These are phyloP conservation scores for Antennarius maculatus DNA, from an alignment of 2,797 vertebrate genomes.

Conservation along the genomic window DNA sequence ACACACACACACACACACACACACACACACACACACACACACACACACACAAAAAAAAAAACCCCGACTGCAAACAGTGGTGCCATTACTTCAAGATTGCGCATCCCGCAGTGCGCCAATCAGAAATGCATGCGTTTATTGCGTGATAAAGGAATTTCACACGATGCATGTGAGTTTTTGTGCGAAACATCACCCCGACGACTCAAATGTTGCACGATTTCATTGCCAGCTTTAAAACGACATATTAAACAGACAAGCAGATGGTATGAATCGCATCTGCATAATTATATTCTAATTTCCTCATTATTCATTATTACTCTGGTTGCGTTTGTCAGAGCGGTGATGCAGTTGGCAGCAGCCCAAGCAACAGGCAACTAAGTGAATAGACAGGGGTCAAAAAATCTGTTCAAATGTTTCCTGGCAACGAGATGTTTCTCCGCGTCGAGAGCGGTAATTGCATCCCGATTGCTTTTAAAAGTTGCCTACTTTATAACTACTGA, in stretches of 20 bases:
- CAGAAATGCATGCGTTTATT: slow-evolving; percentile 6
- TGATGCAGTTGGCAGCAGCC: slow-evolving; percentile 69
- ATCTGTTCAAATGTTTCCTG: slow-evolving; percentile 78
- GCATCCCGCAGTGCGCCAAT: neutral
- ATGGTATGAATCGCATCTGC: slow-evolving; percentile 72
- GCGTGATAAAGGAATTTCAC: slow-evolving; percentile 2
- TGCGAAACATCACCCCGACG: slow-evolving; percentile 22
- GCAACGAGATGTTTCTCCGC: slow-evolving; percentile 72
- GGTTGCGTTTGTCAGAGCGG: slow-evolving; percentile 65
- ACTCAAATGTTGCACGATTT: slow-evolving; percentile 29
- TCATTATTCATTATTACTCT: slow-evolving; percentile 69
- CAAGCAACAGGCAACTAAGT: slow-evolving; percentile 72
- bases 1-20: slow-evolving; percentile 34
- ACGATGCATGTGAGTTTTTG: slow-evolving; percentile 22
- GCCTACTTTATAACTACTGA: slow-evolving; percentile 58
- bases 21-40: slow-evolving; percentile 55
- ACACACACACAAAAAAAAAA: no score
- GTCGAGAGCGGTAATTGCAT: slow-evolving; percentile 67
- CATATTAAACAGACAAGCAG: slow-evolving; percentile 56
- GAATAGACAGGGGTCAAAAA: slow-evolving; percentile 75
- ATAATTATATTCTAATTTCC: slow-evolving; percentile 70
- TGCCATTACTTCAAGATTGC: neutral
- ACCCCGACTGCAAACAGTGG: slow-evolving; percentile 31
- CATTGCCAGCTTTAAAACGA: slow-evolving; percentile 38
- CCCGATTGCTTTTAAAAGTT: slow-evolving; percentile 71